A percentile compares a stretch with the other conserved stretches of the same genome.
Evolutionary conservation across 2,888 invertebrate species (phyloP).

Genomic region (Sabellastarte sp.): DNA sequence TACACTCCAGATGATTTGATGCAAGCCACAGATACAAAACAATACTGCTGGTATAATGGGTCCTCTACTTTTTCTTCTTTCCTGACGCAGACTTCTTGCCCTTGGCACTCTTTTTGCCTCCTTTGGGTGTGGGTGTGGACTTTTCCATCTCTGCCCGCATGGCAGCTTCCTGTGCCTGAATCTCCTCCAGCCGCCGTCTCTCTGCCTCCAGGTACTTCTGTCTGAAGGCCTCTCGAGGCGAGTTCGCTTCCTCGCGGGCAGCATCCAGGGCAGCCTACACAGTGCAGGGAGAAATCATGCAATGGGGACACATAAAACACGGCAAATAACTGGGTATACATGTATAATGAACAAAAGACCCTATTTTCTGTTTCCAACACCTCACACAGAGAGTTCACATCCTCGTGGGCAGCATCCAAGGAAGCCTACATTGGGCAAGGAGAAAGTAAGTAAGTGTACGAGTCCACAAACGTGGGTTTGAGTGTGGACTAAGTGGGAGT

Average conservation of each 20-base stretch:
- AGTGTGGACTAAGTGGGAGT: too few relatives aligned
- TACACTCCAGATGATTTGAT: too few relatives aligned
- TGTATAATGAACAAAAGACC: not conserved
- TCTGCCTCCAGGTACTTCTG: slow-evolving; percentile 56
- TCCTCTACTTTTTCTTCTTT: too few relatives aligned
- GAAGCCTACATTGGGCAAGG: too few relatives aligned
- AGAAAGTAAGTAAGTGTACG: too few relatives aligned
- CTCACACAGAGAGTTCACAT: too few relatives aligned
- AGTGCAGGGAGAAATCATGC: not conserved
- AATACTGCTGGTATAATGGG: too few relatives aligned
- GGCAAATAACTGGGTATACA: not conserved
- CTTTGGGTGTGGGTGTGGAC: slow-evolving; percentile 42
- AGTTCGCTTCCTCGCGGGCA: slow-evolving; percentile 41
- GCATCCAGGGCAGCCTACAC: slow-evolving; percentile 48
- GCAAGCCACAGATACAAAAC: too few relatives aligned
- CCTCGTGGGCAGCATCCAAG: too few relatives aligned
- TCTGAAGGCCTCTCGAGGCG: slow-evolving; percentile 53
- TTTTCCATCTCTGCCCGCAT: slow-evolving; percentile 46
- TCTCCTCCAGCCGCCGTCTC: slow-evolving; percentile 46
- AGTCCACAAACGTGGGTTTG: too few relatives aligned
- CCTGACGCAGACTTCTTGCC: slow-evolving; percentile 46
- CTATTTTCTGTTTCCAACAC: not conserved
- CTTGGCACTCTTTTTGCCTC: slow-evolving; percentile 47
- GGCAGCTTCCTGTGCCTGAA: slow-evolving; percentile 51
- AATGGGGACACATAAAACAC: not conserved